These are phyloP conservation scores for Drosophila ustulata DNA, from an alignment of 2,888 invertebrate species.

Conservation along the genomic window DNA sequence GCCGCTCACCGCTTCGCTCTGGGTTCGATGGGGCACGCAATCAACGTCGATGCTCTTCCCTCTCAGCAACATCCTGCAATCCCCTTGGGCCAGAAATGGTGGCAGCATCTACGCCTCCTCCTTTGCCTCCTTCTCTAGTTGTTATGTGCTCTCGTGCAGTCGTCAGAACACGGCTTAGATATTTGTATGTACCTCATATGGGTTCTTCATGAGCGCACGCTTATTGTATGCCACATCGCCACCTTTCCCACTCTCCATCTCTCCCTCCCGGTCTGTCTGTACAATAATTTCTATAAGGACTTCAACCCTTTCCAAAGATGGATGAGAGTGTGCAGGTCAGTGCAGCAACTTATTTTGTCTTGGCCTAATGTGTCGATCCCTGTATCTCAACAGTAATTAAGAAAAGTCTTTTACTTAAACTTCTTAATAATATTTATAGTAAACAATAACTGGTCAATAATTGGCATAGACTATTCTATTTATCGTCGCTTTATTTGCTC, in stretches of 20 bases:
- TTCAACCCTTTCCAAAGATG: slow-evolving; percentile 11
- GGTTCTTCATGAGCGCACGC: slow-evolving; percentile 22
- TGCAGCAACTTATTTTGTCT: background rate
- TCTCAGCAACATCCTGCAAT: background rate
- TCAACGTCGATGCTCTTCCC: slow-evolving; percentile 42
- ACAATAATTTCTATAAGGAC: slow-evolving; percentile 15
- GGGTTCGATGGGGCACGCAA: slow-evolving; percentile 30
- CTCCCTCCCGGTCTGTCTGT: background rate
- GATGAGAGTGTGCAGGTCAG: background rate
- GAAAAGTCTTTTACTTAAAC: too few species aligned
- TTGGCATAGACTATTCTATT: background rate
- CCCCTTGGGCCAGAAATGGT: background rate
- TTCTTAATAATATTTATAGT: background rate
- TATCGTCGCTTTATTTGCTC: slow-evolving; percentile 3
- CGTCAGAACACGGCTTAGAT: slow-evolving; percentile 28
- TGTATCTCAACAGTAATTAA: too few species aligned
- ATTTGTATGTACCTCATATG: slow-evolving; percentile 23
- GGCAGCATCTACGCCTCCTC: slow-evolving; percentile 22
- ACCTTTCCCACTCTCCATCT: background rate
- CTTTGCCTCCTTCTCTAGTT: background rate
- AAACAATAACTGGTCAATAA: slow-evolving; percentile 10
- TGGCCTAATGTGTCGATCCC: too few species aligned
- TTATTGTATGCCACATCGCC: slow-evolving; percentile 27
- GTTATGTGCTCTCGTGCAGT: slow-evolving; percentile 28
- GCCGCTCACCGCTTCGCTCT: background rate